phyloP scores from a whole-genome alignment of 1,140 invertebrate genomes.

The Aphelenchoides avenae region DNA sequence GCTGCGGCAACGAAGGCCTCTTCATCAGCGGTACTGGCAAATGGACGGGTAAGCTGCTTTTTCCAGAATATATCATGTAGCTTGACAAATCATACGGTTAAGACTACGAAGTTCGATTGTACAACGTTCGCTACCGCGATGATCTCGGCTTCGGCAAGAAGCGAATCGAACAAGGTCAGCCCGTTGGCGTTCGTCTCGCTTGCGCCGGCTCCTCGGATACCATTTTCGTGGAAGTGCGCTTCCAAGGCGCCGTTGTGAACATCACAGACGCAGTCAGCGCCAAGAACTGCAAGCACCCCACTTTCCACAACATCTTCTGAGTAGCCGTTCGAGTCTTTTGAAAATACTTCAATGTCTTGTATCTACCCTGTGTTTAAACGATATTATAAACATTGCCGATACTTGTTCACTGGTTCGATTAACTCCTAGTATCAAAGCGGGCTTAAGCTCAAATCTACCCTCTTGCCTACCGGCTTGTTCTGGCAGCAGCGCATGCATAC shows the following conservation, averaged over 20 bases:
- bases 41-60: constrained; percentile 42
- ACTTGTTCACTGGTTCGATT: too few relatives aligned
- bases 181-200: constrained; percentile 21
- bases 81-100: constrained; percentile 4
- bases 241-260: constrained; percentile 51
- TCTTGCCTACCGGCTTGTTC: too few relatives aligned
- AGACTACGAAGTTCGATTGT: constrained; percentile 53
- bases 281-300: constrained; percentile 24
- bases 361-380: too few relatives aligned
- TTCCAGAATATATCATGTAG: neutral
- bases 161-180: constrained; percentile 49
- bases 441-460: too few relatives aligned
- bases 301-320: constrained; percentile 13
- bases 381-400: too few relatives aligned
- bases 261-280: constrained; percentile 53
- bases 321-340: too few relatives aligned
- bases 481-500: too few relatives aligned
- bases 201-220: constrained; percentile 44
- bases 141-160: constrained; percentile 49
- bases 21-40: constrained; percentile 55
- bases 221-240: constrained; percentile 55
- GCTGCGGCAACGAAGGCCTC: constrained; percentile 55
- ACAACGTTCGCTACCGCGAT: constrained; percentile 52
- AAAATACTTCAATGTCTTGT: too few relatives aligned
- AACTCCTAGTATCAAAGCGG: too few relatives aligned